Conservation (phyloP, 2,888 invertebrate species). For the Troilus luridus region DNA sequence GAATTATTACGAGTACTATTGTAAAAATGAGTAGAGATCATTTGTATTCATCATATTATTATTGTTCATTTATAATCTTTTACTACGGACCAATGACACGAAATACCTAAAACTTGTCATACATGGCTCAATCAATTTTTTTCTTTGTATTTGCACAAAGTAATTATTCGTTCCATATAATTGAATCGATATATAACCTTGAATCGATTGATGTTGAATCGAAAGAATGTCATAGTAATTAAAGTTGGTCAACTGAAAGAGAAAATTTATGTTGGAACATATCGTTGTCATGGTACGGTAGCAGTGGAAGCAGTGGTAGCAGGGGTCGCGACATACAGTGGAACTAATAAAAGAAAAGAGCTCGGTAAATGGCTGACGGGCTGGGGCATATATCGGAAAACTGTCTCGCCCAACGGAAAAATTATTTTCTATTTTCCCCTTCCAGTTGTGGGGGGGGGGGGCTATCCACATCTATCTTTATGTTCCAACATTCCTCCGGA, state of each 20-base stretch:
- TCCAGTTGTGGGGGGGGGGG: neutral
- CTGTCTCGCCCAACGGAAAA: neutral
- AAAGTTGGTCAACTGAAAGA: neutral
- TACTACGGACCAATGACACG: too few species aligned
- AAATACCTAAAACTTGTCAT: too few species aligned
- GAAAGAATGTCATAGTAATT: neutral
- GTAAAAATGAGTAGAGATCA: too few species aligned
- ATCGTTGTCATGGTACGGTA: neutral
- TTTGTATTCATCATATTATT: too few species aligned
- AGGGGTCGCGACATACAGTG: neutral
- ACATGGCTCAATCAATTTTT: too few species aligned
- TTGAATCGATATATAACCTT: too few species aligned
- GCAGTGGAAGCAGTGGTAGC: neutral
- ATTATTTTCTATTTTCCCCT: slow-evolving; percentile 26
- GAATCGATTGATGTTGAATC: neutral
- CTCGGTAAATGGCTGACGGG: neutral
- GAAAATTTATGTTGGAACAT: neutral
- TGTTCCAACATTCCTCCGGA: neutral
- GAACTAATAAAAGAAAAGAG: slow-evolving; percentile 31
- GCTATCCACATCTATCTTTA: neutral
- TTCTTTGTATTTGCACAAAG: too few species aligned
- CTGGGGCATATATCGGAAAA: neutral
- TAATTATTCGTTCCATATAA: neutral
- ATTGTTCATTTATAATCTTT: too few species aligned
- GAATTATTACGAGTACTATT: too few species aligned